These are phyloP conservation scores for Ligdia adustata DNA, from an alignment of 2,888 invertebrate genomes.

Conservation along the genomic window DNA sequence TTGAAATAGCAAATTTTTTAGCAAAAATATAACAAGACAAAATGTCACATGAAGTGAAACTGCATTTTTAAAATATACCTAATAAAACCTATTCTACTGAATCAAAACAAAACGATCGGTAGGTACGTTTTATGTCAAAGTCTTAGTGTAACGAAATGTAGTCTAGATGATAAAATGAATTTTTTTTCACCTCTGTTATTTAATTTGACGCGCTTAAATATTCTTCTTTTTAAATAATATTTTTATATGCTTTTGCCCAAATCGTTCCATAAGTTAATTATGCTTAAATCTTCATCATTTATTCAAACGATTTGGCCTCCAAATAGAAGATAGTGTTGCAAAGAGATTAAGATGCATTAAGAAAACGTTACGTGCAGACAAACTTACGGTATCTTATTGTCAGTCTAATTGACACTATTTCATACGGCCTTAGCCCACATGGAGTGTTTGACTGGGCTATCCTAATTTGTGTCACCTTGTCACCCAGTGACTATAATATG, in stretches of 20 bases:
- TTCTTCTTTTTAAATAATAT: too few relatives aligned
- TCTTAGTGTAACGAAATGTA: too few relatives aligned
- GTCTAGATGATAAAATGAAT: too few relatives aligned
- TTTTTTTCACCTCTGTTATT: too few relatives aligned
- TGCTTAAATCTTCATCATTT: background rate
- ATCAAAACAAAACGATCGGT: too few relatives aligned
- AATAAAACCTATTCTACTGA: too few relatives aligned
- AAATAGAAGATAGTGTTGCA: slow-evolving; percentile 11
- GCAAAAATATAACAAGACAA: background rate
- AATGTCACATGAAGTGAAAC: background rate
- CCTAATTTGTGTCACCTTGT: slow-evolving; percentile 27
- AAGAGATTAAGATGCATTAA: slow-evolving; percentile 24
- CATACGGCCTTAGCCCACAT: slow-evolving; percentile 15
- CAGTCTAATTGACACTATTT: slow-evolving; percentile 23
- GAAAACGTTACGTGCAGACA: slow-evolving; percentile 18
- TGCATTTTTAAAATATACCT: background rate
- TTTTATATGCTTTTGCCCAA: too few relatives aligned
- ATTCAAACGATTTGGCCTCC: slow-evolving; percentile 8
- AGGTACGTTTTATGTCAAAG: too few relatives aligned
- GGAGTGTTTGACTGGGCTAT: slow-evolving; percentile 10
- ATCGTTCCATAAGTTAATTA: too few relatives aligned
- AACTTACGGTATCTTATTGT: slow-evolving; percentile 15
- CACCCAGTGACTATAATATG: background rate
- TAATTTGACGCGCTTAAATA: too few relatives aligned
- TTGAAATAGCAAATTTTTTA: background rate